phyloP scores from a whole-genome alignment of 2,888 invertebrate species.

The Oeneis ivallda region DNA sequence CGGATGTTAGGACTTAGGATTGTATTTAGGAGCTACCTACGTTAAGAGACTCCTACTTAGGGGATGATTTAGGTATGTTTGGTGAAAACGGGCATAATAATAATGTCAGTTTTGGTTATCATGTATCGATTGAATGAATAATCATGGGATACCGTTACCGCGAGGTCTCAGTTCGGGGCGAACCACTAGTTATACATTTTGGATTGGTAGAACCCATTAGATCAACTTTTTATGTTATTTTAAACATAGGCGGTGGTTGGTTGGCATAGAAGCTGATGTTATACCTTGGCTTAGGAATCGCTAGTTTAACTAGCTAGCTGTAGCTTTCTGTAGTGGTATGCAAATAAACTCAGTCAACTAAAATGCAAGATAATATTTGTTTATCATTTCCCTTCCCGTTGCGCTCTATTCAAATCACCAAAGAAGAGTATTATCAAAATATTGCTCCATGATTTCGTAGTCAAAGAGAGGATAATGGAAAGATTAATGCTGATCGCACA shows the following conservation, averaged over 20 bases:
- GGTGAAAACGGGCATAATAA: too few species aligned
- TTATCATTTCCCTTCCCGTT: conserved; percentile 6
- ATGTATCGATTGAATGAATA: too few species aligned
- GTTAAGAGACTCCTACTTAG: too few species aligned
- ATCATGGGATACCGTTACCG: too few species aligned
- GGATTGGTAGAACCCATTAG: too few species aligned
- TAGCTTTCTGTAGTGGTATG: background rate
- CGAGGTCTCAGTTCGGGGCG: too few species aligned
- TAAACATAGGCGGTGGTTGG: background rate
- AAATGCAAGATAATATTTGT: conserved; percentile 15
- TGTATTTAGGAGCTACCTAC: too few species aligned
- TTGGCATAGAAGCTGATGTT: background rate
- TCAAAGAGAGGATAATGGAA: background rate
- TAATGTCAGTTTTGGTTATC: too few species aligned
- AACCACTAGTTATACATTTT: too few species aligned
- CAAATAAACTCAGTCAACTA: conserved; percentile 10
- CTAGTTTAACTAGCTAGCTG: background rate
- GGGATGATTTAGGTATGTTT: too few species aligned
- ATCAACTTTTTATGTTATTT: too few species aligned
- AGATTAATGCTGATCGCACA: background rate
- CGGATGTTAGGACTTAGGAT: too few species aligned
- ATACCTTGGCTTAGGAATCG: background rate
- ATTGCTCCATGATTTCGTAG: background rate
- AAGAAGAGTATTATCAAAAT: conserved; percentile 7
- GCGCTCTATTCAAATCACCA: background rate